phyloP scores from a whole-genome alignment of 2,113 vertebrate genomes.

The Lepisosteus osseus region DNA sequence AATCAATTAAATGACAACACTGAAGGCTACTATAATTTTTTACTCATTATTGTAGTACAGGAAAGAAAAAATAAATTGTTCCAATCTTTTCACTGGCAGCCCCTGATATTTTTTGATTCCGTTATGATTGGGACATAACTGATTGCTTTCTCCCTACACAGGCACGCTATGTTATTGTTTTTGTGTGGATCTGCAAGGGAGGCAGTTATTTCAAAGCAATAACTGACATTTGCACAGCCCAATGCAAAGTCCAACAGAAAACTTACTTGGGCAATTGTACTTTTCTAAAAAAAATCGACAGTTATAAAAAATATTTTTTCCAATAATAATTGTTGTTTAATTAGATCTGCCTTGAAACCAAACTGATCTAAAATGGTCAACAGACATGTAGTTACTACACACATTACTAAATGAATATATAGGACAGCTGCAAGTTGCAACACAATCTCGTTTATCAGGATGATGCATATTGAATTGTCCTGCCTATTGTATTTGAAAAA shows the following conservation, averaged over 20 bases:
- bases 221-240: not conserved
- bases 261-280: not conserved
- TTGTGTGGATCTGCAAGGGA: not conserved
- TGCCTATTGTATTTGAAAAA: not conserved
- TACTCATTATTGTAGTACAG: too few species aligned
- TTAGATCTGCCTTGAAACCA: not conserved
- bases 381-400: not conserved
- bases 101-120: not conserved
- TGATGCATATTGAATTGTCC: not conserved
- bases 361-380: not conserved
- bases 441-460: slow-evolving; percentile 7
- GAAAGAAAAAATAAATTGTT: not conserved
- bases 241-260: not conserved
- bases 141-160: slow-evolving; percentile 55
- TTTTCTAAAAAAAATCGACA: not conserved
- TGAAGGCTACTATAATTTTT: too few species aligned
- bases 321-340: not conserved
- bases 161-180: slow-evolving; percentile 46
- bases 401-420: not conserved
- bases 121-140: slow-evolving; percentile 40
- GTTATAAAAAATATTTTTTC: not conserved
- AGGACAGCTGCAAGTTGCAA: not conserved
- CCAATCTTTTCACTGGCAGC: not conserved
- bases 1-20: too few species aligned
- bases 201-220: not conserved